Conservation (phyloP, 2,888 invertebrate species). For the Melangyna quadrimaculata region DNA sequence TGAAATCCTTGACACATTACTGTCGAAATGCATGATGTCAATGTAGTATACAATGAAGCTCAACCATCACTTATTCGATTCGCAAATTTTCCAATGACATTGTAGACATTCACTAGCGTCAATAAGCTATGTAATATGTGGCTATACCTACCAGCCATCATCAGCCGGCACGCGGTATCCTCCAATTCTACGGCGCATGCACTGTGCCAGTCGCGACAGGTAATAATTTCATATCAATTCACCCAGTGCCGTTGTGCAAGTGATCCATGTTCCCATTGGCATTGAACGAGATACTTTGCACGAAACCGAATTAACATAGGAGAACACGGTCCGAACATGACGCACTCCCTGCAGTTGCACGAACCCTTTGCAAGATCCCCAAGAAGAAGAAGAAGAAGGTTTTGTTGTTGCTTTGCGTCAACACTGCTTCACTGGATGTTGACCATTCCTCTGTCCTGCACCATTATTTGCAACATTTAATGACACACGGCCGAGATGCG, state of each 20-base stretch:
- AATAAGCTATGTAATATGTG: constrained; percentile 60
- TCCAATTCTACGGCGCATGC: constrained; percentile 60
- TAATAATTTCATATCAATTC: constrained; percentile 72
- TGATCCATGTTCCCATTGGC: constrained; percentile 72
- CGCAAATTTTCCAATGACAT: constrained; percentile 38
- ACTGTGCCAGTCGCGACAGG: constrained; percentile 63
- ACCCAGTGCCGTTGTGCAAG: constrained; percentile 70
- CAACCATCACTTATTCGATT: constrained; percentile 49
- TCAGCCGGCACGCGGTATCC: constrained; percentile 37
- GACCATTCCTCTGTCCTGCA: constrained; percentile 11
- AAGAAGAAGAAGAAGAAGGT: background rate
- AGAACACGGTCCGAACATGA: constrained; percentile 71
- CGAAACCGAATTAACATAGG: constrained; percentile 72
- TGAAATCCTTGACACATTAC: background rate
- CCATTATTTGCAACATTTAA: constrained; percentile 57
- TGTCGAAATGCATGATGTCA: background rate
- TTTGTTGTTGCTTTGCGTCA: background rate
- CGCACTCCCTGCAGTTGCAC: constrained; percentile 70
- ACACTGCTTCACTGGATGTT: background rate
- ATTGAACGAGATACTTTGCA: constrained; percentile 72
- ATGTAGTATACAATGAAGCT: constrained; percentile 42
- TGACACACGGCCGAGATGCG: constrained; percentile 26
- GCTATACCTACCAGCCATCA: constrained; percentile 5
- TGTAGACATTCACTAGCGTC: constrained; percentile 62
- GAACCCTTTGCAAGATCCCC: constrained; percentile 29